These are phyloP conservation scores for Mycalesis mineus DNA, from an alignment of 2,888 invertebrate genomes.

Conservation along the genomic window DNA sequence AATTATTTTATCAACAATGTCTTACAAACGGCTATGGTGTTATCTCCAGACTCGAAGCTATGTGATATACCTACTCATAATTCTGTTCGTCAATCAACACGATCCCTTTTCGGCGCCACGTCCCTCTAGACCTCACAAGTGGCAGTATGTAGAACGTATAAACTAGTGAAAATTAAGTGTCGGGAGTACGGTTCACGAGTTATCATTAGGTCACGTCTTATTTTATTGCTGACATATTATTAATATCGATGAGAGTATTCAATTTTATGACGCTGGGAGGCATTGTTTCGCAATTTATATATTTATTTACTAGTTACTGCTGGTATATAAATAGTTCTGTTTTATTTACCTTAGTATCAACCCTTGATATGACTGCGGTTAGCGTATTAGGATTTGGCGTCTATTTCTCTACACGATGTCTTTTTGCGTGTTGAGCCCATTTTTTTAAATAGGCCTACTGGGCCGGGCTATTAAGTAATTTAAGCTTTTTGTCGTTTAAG, in stretches of 20 bases:
- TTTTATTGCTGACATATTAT: conserved; percentile 73
- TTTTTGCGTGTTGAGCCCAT: too few species aligned
- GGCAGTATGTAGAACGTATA: conserved; percentile 56
- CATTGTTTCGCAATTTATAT: conserved; percentile 53
- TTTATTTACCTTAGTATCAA: too few species aligned
- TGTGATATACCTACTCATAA: neutral
- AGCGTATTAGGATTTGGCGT: too few species aligned
- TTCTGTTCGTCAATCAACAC: neutral
- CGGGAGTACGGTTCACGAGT: conserved; percentile 57
- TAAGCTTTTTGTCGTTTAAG: too few species aligned
- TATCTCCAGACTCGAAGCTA: neutral
- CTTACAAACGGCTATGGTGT: neutral
- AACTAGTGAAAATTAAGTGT: conserved; percentile 75
- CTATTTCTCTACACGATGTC: too few species aligned
- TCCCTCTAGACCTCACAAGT: conserved; percentile 33
- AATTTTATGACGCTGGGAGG: conserved; percentile 57
- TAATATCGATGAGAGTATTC: conserved; percentile 67
- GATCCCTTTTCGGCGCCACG: conserved; percentile 52
- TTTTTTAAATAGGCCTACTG: too few species aligned
- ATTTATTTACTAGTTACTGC: too few species aligned
- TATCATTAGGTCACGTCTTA: conserved; percentile 71
- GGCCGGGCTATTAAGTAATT: too few species aligned
- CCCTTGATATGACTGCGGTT: too few species aligned
- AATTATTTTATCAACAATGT: neutral
- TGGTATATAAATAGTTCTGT: too few species aligned